Base-by-base conservation (phyloP, 2,113 vertebrate genomes). In the Orthonyx spaldingii region DNA sequence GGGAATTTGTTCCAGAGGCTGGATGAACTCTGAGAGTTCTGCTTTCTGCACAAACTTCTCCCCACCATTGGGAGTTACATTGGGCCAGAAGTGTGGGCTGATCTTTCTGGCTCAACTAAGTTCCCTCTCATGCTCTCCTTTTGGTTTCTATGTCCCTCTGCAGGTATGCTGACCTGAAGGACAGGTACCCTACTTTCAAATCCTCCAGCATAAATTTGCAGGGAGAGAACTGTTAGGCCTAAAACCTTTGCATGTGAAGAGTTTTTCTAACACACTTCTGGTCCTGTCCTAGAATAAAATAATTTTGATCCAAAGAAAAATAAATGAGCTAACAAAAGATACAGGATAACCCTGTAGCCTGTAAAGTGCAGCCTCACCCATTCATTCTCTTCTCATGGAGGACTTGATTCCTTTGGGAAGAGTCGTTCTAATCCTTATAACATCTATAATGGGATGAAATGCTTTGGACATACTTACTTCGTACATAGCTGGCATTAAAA, bases 401-500 rank as follows among this genome's bases (percentile, higher is more conserved):
- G 18, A 55, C 16, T 22, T 30, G 14, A 69, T 72, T 92, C 26
- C 47, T 83, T 63, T 1, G 2, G 30, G 33, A 89, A 90, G 10
- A 4, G 10, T 42, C 4, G 13, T 71, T 79, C 37, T 84, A 83
- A 79, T 33, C 52, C 57, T 86, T 82, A 49, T 44, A 66, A 91
- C 42, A 95, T 50, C 57, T 83, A 66, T 80, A 84, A 96, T 90
- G 78, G 68, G 77, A 94, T 57, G 6, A 89, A 94, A 89, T 49
- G 57, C 30, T 94, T 90, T 80, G 59, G 37, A 65, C 87, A 96
- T 96, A 98, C 98, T 98, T 98, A 99, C 99, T 98, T 98, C 98
- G 97, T 76, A 96, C 96, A 90, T 99, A 99, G 97, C 97, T 98
- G 97, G 98, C 98, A 97, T 96, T 98, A 98, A 99, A 99, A 68